phyloP scores from a whole-genome alignment of 2,797 vertebrate species.

The Basileuterus tristriatus region DNA sequence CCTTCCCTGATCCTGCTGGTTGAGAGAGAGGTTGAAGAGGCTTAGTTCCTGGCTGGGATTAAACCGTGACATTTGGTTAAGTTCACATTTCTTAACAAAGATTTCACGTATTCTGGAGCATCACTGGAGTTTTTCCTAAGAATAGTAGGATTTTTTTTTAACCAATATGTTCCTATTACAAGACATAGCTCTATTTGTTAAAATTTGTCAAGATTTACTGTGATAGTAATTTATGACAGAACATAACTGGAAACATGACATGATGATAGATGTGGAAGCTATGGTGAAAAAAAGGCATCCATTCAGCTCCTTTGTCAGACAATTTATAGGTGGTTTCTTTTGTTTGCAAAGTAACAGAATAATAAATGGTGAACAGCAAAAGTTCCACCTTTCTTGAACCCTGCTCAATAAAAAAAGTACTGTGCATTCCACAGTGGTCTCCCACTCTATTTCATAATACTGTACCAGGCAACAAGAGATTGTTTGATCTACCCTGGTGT shows the following conservation, averaged over 20 bases:
- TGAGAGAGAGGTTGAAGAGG: not conserved
- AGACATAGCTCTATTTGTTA: not conserved
- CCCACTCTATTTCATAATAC: not conserved
- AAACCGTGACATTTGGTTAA: rapidly evolving
- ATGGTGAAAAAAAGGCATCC: not conserved
- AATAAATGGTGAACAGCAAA: slow-evolving; percentile 15
- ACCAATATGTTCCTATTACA: not conserved
- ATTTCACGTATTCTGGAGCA: not conserved
- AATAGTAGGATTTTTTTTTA: not conserved
- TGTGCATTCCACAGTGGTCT: not conserved
- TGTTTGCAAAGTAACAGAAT: slow-evolving; percentile 32
- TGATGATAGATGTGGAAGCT: not conserved
- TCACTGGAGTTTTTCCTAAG: not conserved
- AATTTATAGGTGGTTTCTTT: not conserved
- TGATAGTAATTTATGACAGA: slow-evolving; percentile 6
- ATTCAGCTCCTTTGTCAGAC: slow-evolving; percentile 19
- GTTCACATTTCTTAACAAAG: not conserved
- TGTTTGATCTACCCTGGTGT: not conserved
- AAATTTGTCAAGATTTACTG: slow-evolving; percentile 21
- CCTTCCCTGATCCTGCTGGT: not conserved
- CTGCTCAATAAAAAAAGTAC: not conserved
- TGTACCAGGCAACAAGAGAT: not conserved
- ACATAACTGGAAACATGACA: not conserved
- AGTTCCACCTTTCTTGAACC: slow-evolving; percentile 13
- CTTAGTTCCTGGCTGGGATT: not conserved